Evolutionary conservation across 1,140 invertebrate genomes (phyloP), one percentile per base, ranked within the genome.

Genomic region (Heliconius himera): DNA sequence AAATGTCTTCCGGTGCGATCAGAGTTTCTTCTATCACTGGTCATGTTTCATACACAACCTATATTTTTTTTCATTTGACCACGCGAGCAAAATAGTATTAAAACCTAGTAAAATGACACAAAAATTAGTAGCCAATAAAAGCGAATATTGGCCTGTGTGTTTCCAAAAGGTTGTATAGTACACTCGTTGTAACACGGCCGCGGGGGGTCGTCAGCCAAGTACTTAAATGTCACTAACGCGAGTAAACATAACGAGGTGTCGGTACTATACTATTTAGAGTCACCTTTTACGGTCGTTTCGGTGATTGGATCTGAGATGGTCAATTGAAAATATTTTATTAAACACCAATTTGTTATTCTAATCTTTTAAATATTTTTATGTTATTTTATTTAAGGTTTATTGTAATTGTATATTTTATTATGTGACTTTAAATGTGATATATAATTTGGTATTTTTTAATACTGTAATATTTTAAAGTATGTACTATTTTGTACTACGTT

Each of bases 181-280:
- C 54, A 22, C 60, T 66, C 22, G 60, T 26, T 16, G 26, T 26
- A 66, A 66, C 60, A 66, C 26, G 26, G 60, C 70, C 70, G 36
- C 70, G 70, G 70, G 70, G 70, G 70, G 70, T 72, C 70, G 33
- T 72, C 70, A 72, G 70, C 36, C 36, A 41, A 36, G 70, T 72
- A 72, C 33, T 72, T 72, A 72, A 66, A 72, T 72, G 70, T 72
- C 70, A 72, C 70, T 72, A 72, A 72, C 38, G 36, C 70, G 70
- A 72, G 70, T 72, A 72, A 72, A 38, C 70, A 72, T 38, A 72
- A 72, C 70, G 70, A 72, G 70, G 70, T 72, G 70, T 72, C 36
- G 70, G 70, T 41, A n/a, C 70, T 36, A 72, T 72, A 18, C 70
- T 41, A 72, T 72, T 72, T 72, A 72, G 4, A 72, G 22, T 66